A percentile compares a stretch with the other conserved stretches of the same genome.
These are phyloP conservation scores for Protobothrops mucrosquamatus DNA, from an alignment of 2,113 vertebrate species.

Conservation along the genomic window DNA sequence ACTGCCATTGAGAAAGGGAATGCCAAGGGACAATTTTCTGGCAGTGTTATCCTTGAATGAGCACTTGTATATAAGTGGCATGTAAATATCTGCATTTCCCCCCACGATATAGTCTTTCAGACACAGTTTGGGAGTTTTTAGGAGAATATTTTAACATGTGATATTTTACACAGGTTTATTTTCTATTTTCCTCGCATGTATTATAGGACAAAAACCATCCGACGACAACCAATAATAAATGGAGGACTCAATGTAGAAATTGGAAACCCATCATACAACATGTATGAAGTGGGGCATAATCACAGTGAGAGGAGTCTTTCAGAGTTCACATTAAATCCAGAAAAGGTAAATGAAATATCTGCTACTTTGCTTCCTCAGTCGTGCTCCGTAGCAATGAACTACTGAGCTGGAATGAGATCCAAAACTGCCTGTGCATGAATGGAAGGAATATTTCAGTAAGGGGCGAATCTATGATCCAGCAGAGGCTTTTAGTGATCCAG, in stretches of 20 bases:
- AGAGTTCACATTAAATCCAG: slow-evolving; percentile 90
- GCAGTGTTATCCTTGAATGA: background rate
- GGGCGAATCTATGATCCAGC: background rate
- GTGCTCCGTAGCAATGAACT: slow-evolving; percentile 3
- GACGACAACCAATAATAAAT: slow-evolving; percentile 95
- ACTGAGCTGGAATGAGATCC: background rate
- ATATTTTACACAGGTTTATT: background rate
- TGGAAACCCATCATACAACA: slow-evolving; percentile 97
- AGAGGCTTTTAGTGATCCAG: background rate
- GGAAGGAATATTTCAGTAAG: background rate
- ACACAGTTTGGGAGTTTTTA: background rate
- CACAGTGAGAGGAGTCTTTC: slow-evolving; percentile 89
- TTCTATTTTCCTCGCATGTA: background rate
- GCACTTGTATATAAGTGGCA: background rate
- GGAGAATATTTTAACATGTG: background rate
- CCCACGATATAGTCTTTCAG: background rate
- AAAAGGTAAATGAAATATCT: slow-evolving; percentile 80
- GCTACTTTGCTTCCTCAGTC: slow-evolving; percentile 15
- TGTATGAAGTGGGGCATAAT: slow-evolving; percentile 98
- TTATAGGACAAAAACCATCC: slow-evolving; percentile 89
- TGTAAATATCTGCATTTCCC: background rate
- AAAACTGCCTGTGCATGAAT: background rate
- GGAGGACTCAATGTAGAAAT: slow-evolving; percentile 98
- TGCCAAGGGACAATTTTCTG: too few species aligned
- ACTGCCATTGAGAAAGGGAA: too few species aligned